Conservation (phyloP, 2,888 invertebrate species). For the Anarsia innoxiella region DNA sequence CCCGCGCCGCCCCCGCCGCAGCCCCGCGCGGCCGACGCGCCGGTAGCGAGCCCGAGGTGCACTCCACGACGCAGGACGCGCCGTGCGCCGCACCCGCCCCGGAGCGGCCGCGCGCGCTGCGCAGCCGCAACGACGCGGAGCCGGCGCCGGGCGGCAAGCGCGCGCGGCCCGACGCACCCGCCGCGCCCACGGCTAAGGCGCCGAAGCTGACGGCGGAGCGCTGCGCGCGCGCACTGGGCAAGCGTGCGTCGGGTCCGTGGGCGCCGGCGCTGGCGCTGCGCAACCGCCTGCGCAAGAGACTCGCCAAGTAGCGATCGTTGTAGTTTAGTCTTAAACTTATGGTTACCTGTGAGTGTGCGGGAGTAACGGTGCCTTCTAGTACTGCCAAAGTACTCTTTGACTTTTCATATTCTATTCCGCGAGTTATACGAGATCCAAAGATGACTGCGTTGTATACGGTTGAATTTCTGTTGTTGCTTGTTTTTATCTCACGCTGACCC, state of each 20-base stretch:
- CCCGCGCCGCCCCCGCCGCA: constrained; percentile 34
- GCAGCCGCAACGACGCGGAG: constrained; percentile 37
- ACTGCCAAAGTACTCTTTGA: constrained; percentile 44
- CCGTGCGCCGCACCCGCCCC: constrained; percentile 16
- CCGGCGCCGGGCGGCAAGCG: constrained; percentile 25
- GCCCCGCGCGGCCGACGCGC: constrained; percentile 31
- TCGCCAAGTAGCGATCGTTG: constrained; percentile 47
- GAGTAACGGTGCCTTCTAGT: constrained; percentile 44
- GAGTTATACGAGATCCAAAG: constrained; percentile 48
- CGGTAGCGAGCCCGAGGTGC: constrained; percentile 39
- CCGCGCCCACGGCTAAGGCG: constrained; percentile 23
- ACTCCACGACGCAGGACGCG: constrained; percentile 42
- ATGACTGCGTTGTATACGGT: constrained; percentile 59
- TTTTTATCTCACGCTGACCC: constrained; percentile 23
- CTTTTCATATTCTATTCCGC: constrained; percentile 26
- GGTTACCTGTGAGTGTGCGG: constrained; percentile 35
- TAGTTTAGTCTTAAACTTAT: constrained; percentile 20
- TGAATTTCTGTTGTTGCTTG: constrained; percentile 50
- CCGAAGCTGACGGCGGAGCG: constrained; percentile 30
- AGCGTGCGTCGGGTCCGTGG: constrained; percentile 53
- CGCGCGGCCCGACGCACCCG: constrained; percentile 25
- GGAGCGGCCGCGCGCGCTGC: constrained; percentile 31
- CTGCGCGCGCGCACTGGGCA: constrained; percentile 34
- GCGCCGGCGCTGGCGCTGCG: constrained; percentile 59
- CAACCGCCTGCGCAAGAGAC: constrained; percentile 57